Conservation (phyloP, 1,140 invertebrate species). For the Orchesella cincta region DNA sequence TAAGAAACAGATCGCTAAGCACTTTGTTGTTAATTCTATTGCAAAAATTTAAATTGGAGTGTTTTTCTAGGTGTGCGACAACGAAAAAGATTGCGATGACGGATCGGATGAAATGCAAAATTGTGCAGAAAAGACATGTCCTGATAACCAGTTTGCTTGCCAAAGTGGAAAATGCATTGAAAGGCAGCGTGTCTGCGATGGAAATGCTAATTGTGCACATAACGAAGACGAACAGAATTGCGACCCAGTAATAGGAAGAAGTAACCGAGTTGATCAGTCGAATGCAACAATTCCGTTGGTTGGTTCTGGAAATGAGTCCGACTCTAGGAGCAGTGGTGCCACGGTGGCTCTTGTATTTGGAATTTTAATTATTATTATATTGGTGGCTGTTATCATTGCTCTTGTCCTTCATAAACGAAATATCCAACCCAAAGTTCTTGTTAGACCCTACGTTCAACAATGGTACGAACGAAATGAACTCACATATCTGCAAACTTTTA, state of each 20-base stretch:
- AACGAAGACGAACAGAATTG: constrained; percentile 6
- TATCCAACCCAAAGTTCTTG: constrained; percentile 41
- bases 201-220: constrained; percentile 65
- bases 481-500: neutral
- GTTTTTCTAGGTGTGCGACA: constrained; percentile 44
- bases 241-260: neutral
- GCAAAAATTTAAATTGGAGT: constrained; percentile 38
- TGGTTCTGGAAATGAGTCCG: neutral
- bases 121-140: neutral
- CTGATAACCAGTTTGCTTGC: constrained; percentile 30
- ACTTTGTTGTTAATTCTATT: constrained; percentile 51
- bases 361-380: neutral
- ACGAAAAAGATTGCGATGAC: constrained; percentile 54
- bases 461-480: constrained; percentile 45
- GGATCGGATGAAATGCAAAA: constrained; percentile 52
- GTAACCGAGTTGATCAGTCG: neutral
- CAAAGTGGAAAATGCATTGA: constrained; percentile 63
- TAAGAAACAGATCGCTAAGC: constrained; percentile 37
- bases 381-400: constrained; percentile 20
- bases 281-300: neutral
- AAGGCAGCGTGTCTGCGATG: constrained; percentile 61
- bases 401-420: constrained; percentile 32
- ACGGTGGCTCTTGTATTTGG: constrained; percentile 28
- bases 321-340: neutral
- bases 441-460: constrained; percentile 46